These are phyloP conservation scores for Steromphala cineraria DNA, from an alignment of 2,888 invertebrate species.

Conservation along the genomic window DNA sequence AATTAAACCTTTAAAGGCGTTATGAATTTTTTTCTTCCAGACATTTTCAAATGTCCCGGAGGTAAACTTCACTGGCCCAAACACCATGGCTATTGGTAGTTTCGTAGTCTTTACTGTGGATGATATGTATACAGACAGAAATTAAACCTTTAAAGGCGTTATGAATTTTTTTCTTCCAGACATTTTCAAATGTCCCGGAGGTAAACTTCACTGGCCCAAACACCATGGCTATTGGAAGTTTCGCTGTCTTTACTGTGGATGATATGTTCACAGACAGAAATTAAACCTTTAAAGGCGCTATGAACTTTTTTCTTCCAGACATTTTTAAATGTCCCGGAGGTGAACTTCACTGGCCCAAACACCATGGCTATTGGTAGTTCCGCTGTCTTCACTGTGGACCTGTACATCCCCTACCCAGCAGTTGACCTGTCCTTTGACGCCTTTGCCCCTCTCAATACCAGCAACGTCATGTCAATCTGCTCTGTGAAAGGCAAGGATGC, in stretches of 20 bases:
- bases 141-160: no score
- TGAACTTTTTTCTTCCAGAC: conserved; percentile 36
- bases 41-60: no score
- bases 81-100: no score
- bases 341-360: conserved; percentile 59
- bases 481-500: conserved; percentile 36
- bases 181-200: conserved; percentile 30
- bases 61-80: no score
- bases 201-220: conserved; percentile 61
- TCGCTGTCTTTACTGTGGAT: conserved; percentile 55
- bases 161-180: conserved; percentile 38
- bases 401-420: conserved; percentile 60
- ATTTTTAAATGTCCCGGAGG: conserved; percentile 32
- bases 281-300: no score
- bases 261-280: no score
- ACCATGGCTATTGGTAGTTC: conserved; percentile 56
- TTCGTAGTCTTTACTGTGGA: no score
- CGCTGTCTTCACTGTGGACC: conserved; percentile 53
- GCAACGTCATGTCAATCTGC: conserved; percentile 65
- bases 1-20: no score
- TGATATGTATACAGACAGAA: no score
- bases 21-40: no score
- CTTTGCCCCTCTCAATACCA: conserved; percentile 63
- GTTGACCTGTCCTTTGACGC: conserved; percentile 50
- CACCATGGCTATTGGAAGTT: conserved; percentile 53